Conservation (phyloP, 2,888 invertebrate genomes). For the Ceramica pisi region DNA sequence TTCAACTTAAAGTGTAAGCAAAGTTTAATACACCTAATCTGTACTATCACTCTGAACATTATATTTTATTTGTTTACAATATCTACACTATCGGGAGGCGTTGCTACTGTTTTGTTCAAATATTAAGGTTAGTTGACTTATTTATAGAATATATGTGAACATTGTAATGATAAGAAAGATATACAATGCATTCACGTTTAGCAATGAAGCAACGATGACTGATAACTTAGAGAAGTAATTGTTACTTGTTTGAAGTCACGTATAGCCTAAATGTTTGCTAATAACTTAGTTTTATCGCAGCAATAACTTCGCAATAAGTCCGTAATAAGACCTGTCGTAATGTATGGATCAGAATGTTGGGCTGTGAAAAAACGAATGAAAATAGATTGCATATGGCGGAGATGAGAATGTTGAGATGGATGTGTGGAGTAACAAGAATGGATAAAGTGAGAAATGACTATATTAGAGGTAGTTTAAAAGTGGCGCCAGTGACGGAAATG, state of each 20-base stretch:
- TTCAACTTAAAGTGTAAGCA: not conserved
- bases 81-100: conserved; percentile 8
- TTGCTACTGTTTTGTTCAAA: conserved; percentile 18
- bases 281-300: not conserved
- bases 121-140: not conserved
- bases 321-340: too few relatives aligned
- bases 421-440: too few relatives aligned
- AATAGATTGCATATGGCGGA: too few relatives aligned
- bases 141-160: not conserved
- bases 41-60: not conserved
- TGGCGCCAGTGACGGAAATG: too few relatives aligned
- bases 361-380: too few relatives aligned
- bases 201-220: not conserved
- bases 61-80: not conserved
- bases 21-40: conserved; percentile 18
- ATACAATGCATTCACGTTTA: not conserved
- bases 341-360: too few relatives aligned
- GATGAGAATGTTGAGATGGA: too few relatives aligned
- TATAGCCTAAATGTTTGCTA: not conserved
- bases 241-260: conserved; percentile 5
- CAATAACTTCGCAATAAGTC: too few relatives aligned
- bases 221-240: not conserved
- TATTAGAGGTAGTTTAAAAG: too few relatives aligned
- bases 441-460: too few relatives aligned
- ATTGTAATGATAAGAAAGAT: conserved; percentile 17